A percentile compares a stretch with the other conserved stretches of the same genome.
phyloP scores from a whole-genome alignment of 2,888 invertebrate genomes.

The Drosophila dives region DNA sequence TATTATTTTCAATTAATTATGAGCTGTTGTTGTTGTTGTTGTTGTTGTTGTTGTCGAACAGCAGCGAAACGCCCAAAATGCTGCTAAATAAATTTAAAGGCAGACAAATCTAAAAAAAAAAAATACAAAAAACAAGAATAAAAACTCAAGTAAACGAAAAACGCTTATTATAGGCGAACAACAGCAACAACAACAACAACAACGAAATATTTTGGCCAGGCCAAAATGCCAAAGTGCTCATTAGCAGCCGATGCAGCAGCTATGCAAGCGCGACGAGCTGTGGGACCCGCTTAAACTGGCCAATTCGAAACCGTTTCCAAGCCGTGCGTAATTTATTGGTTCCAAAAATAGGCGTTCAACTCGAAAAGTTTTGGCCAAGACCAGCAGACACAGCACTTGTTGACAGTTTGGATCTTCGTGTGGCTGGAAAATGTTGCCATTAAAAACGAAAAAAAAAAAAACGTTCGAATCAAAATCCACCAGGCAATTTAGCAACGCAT shows the following conservation, averaged over 20 bases:
- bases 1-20: constrained; percentile 80
- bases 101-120: neutral
- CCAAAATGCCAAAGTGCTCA: constrained; percentile 79
- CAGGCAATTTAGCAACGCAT: constrained; percentile 75
- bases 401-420: constrained; percentile 43
- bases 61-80: constrained; percentile 68
- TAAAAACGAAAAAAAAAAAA: constrained; percentile 35
- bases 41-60: constrained; percentile 45
- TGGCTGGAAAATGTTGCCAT: constrained; percentile 60
- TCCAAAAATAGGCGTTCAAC: constrained; percentile 58
- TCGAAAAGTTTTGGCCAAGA: constrained; percentile 50
- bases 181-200: constrained; percentile 6
- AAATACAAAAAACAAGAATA: neutral
- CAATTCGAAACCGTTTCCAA: constrained; percentile 37
- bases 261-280: constrained; percentile 25
- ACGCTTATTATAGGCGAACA: constrained; percentile 55
- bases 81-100: constrained; percentile 69
- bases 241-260: constrained; percentile 45
- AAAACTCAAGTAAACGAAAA: constrained; percentile 28
- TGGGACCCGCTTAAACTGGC: constrained; percentile 46
- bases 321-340: constrained; percentile 76
- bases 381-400: constrained; percentile 8
- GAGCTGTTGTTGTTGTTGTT: constrained; percentile 33
- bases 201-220: constrained; percentile 52
- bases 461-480: constrained; percentile 17